phyloP scores from a whole-genome alignment of 2,888 invertebrate genomes.

The Leucophenga montana region DNA sequence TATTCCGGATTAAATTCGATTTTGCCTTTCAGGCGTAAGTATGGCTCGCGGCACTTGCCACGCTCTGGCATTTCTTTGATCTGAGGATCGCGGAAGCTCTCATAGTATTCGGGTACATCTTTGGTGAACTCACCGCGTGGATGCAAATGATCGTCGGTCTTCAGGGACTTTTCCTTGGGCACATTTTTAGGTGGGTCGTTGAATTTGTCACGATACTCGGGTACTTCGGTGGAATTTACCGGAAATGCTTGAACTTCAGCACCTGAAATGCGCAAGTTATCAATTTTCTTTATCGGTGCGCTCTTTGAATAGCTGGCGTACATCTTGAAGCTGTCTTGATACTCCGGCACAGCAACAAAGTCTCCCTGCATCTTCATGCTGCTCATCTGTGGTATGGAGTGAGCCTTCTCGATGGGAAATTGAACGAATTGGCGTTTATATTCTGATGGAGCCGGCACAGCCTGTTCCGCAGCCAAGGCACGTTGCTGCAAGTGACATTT shows the following conservation, averaged over 20 bases:
- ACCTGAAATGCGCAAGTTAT: conserved; percentile 68
- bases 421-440: conserved; percentile 70
- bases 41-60: conserved; percentile 70
- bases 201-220: conserved; percentile 71
- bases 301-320: conserved; percentile 72
- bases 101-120: conserved; percentile 70
- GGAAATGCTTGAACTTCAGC: conserved; percentile 49
- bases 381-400: conserved; percentile 72
- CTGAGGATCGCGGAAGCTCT: conserved; percentile 72
- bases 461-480: conserved; percentile 50
- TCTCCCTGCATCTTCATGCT: conserved; percentile 70
- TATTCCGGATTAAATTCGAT: conserved; percentile 73
- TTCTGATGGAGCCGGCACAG: conserved; percentile 66
- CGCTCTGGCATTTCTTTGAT: conserved; percentile 71
- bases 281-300: conserved; percentile 71
- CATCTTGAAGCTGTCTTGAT: conserved; percentile 70
- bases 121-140: conserved; percentile 68
- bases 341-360: conserved; percentile 70
- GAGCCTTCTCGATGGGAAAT: conserved; percentile 70
- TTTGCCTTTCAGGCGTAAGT: conserved; percentile 70
- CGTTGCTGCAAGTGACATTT: conserved; percentile 62
- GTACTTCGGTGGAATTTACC: conserved; percentile 45
- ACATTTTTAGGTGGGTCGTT: conserved; percentile 62
- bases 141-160: conserved; percentile 67
- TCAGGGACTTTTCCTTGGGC: conserved; percentile 59